Evolutionary conservation across 1,140 invertebrate species (phyloP).

Genomic region (Heliconius nattereri): DNA sequence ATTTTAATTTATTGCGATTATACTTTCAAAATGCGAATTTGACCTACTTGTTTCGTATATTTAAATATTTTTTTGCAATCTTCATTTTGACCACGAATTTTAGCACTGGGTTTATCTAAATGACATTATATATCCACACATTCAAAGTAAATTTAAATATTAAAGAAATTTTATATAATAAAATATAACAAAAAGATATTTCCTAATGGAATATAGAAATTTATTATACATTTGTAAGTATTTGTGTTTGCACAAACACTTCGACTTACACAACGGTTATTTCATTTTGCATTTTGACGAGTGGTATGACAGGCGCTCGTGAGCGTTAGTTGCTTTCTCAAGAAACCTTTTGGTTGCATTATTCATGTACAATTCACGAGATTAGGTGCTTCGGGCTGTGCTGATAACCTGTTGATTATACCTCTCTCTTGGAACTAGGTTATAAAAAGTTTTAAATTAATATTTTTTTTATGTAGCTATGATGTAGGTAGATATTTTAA

Average conservation of each 20-base stretch:
- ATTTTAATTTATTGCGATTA: background rate
- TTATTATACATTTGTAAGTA: background rate
- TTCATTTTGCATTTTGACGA: constrained; percentile 12
- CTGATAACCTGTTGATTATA: background rate
- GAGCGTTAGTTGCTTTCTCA: constrained; percentile 18
- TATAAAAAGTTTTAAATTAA: background rate
- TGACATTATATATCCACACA: background rate
- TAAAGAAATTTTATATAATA: background rate
- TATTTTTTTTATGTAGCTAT: background rate
- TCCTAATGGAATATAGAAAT: background rate
- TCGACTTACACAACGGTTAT: background rate
- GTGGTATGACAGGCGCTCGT: background rate
- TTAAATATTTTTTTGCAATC: background rate
- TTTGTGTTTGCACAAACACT: background rate
- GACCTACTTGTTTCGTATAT: background rate
- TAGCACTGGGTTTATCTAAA: too few relatives aligned
- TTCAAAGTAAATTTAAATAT: background rate
- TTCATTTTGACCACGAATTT: background rate
- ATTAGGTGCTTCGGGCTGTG: background rate
- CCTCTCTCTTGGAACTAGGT: background rate
- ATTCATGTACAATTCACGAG: constrained; percentile 12
- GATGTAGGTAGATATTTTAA: too few relatives aligned
- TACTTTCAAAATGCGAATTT: constrained; percentile 7
- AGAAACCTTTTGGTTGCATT: constrained; percentile 9
- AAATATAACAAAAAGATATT: background rate